phyloP scores from a whole-genome alignment of 2,888 invertebrate genomes.

The Incurvaria masculella region DNA sequence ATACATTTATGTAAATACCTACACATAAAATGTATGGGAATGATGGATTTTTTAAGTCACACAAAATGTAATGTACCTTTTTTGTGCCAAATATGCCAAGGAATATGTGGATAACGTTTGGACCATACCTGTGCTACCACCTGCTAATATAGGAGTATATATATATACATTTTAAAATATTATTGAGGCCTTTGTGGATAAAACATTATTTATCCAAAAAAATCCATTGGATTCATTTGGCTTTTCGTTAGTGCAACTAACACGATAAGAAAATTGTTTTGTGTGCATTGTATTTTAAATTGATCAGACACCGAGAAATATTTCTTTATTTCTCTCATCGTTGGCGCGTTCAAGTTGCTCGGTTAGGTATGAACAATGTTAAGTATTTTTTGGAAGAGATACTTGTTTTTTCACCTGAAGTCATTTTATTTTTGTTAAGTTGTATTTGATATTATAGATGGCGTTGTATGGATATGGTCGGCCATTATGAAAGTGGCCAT shows the following conservation, averaged over 20 bases:
- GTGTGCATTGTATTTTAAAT: too few species aligned
- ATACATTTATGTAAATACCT: too few species aligned
- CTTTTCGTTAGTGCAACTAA: neutral
- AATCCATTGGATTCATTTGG: neutral
- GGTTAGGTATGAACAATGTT: neutral
- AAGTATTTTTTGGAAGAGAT: neutral
- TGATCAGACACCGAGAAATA: neutral
- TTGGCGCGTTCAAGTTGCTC: neutral
- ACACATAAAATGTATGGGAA: too few species aligned
- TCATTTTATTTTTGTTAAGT: constrained; percentile 24
- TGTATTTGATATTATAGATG: constrained; percentile 19
- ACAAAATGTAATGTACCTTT: too few species aligned
- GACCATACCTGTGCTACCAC: too few species aligned
- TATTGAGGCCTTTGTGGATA: neutral
- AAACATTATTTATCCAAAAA: neutral
- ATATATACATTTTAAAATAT: neutral
- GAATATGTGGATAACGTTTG: too few species aligned
- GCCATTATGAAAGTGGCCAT: neutral
- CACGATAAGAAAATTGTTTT: neutral
- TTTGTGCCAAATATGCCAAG: too few species aligned
- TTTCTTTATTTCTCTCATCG: neutral
- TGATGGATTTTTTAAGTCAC: too few species aligned
- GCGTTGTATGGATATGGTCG: neutral
- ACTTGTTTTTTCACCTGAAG: constrained; percentile 11
- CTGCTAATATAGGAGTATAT: neutral